Conservation (phyloP, 2,797 vertebrate genomes). For the Diplodus puntazzo region DNA sequence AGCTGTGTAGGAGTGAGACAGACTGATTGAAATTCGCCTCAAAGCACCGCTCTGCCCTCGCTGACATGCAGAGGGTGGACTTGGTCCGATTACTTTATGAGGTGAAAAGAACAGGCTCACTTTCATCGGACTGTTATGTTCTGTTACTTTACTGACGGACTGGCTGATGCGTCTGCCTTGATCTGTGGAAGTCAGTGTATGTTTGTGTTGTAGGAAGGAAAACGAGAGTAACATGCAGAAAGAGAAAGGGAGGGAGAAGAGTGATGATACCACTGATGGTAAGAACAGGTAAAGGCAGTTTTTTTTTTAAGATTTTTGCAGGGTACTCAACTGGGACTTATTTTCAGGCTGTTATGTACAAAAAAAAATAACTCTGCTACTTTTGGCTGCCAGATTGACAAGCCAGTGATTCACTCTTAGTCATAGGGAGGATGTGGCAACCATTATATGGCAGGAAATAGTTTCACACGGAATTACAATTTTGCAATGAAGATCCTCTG, state of each 20-base stretch:
- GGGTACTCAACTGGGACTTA: slow-evolving; percentile 1
- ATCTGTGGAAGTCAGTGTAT: slow-evolving; percentile 20
- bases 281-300: background rate
- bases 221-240: slow-evolving; percentile 6
- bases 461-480: slow-evolving; percentile 17
- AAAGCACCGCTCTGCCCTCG: slow-evolving; percentile 65
- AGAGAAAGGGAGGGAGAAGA: background rate
- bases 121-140: slow-evolving; percentile 37
- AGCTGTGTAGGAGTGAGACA: slow-evolving; percentile 76
- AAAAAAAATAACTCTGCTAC: slow-evolving; percentile 7
- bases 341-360: slow-evolving; percentile 14
- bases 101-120: slow-evolving; percentile 54
- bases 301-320: slow-evolving; percentile 10
- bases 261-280: background rate
- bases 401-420: slow-evolving; percentile 53
- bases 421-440: slow-evolving; percentile 48
- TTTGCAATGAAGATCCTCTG: slow-evolving; percentile 24
- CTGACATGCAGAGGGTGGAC: slow-evolving; percentile 65
- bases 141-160: slow-evolving; percentile 29
- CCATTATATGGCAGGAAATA: slow-evolving; percentile 34
- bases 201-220: slow-evolving; percentile 16
- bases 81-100: slow-evolving; percentile 60
- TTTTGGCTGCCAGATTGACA: slow-evolving; percentile 37
- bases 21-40: slow-evolving; percentile 77
- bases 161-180: slow-evolving; percentile 18